Base-by-base conservation (phyloP, 2,113 vertebrate species). In the Archocentrus centrarchus region DNA sequence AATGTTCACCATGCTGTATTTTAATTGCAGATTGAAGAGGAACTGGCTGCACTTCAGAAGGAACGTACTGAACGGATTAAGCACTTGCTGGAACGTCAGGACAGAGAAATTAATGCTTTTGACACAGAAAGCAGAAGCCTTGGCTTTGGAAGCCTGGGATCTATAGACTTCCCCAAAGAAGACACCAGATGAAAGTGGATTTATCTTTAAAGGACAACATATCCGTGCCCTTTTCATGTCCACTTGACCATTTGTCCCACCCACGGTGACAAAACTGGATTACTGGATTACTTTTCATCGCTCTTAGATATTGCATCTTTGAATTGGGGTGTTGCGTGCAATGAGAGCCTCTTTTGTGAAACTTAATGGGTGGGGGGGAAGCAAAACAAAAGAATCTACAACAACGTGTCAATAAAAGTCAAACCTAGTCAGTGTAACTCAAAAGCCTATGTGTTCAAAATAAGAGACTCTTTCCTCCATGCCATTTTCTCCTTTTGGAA, bases 91-190 rank as follows among this genome's bases (percentile, higher is more conserved):
- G 98, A 99, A 93, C 97, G 97, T 81, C 97, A 99, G 96, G 98
- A 99, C 95, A 96, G 98, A 85, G 98, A 99, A 96, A 96, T 97
- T 18, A 97, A 98, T 77, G 93, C 94, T 87, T 99, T 99, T 92
- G 98, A 99, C 96, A 93, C 97, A 96, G 98, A 99, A 94, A 99
- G 97, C 93, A 92, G 97, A 91, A 95, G 98, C 81, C 97, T 99
- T 91, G 98, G 98, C 93, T 98, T 99, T 80, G 97, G 97, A 87
- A 99, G 98, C 96, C 95, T 98, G 96, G 97, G 97, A 88, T 96
- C 97, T 61, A 96, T 98, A 97, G 98, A 99, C 90, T 99, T 97
- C 94, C 97, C 98, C 95, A 99, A 99, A 97, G 98, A 99, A 95
- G 98, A 99, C 96, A 97, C 97, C 95, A 95, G 93, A 94, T 95